Evolutionary conservation across 2,113 vertebrate species (phyloP).

Genomic region (Camelus dromedarius): DNA sequence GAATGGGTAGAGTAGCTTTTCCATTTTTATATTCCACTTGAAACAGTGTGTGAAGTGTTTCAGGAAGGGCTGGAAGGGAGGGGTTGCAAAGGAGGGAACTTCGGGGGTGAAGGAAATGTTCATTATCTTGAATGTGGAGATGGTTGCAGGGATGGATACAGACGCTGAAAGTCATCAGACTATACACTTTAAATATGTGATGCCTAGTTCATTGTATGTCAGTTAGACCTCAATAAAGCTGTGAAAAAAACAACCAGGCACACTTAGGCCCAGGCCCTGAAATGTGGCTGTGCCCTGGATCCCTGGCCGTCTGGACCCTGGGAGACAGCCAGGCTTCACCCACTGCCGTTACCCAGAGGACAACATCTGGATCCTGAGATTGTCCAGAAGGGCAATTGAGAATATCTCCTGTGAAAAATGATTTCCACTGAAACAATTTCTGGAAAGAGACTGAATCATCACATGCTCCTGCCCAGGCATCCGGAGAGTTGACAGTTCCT

Average conservation of each 20-base stretch:
- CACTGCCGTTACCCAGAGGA: neutral
- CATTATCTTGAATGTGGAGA: neutral
- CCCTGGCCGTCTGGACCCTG: too few relatives aligned
- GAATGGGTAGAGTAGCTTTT: neutral
- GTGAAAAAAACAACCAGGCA: neutral
- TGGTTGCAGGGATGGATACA: neutral
- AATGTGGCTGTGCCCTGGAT: neutral
- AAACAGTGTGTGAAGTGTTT: neutral
- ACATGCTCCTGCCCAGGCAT: conserved; percentile 89
- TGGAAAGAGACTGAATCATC: conserved; percentile 91
- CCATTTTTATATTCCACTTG: neutral
- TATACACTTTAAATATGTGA: neutral
- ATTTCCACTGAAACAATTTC: conserved; percentile 93
- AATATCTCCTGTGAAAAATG: neutral
- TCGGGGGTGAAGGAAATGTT: neutral
- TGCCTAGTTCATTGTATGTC: neutral
- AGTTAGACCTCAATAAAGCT: neutral
- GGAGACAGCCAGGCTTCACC: neutral
- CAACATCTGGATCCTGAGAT: neutral
- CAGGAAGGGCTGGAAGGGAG: neutral
- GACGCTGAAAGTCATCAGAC: neutral
- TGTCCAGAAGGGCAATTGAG: neutral
- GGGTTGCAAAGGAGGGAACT: neutral
- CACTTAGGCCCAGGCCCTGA: neutral
- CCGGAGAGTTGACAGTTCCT: conserved; percentile 90